Conservation (phyloP, 2,113 vertebrate species). For the Mobula hypostoma region DNA sequence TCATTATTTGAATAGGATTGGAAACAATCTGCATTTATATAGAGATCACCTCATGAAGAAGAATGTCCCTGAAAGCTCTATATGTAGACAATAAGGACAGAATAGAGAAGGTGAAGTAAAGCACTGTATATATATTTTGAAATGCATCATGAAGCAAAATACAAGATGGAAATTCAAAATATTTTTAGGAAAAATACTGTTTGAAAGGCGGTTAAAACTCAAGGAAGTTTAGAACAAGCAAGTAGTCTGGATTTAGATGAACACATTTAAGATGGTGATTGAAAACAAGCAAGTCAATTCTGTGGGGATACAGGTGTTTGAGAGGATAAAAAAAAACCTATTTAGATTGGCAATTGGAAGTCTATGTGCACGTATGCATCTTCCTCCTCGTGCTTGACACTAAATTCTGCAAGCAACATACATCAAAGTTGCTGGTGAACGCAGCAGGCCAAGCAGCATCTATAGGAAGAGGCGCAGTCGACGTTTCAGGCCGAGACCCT, state of each 20-base stretch:
- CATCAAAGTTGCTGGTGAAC: no score
- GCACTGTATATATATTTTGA: background rate
- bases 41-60: background rate
- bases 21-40: slow-evolving; percentile 17
- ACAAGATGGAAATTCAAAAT: background rate
- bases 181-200: background rate
- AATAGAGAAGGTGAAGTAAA: background rate
- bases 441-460: no score
- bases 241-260: background rate
- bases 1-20: slow-evolving; percentile 1
- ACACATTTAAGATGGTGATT: background rate
- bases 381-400: background rate
- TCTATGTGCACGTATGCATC: background rate
- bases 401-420: background rate
- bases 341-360: background rate
- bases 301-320: background rate
- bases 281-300: background rate
- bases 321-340: background rate
- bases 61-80: background rate
- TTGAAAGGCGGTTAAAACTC: background rate
- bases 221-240: background rate
- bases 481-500: no score
- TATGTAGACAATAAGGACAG: background rate
- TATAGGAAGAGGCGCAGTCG: no score
- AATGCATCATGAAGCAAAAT: background rate